Percentiles rank a stretch among this genome's conserved stretches.
Conservation (phyloP, 2,888 invertebrate species). For the Tipula helvola region DNA sequence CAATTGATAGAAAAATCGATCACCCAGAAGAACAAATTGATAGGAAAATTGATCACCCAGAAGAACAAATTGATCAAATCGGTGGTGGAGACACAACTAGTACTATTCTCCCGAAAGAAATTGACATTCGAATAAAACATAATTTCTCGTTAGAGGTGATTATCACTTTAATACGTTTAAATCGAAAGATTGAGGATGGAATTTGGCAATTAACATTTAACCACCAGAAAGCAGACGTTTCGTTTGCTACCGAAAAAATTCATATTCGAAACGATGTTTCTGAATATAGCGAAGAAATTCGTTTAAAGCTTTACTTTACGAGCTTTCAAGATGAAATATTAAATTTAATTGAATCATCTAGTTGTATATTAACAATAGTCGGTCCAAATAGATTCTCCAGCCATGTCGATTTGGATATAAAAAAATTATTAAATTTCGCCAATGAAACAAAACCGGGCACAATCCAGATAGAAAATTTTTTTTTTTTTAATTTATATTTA, state of each 20-base stretch:
- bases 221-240: slow-evolving; percentile 18
- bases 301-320: slow-evolving; percentile 18
- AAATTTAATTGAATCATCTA: slow-evolving; percentile 17
- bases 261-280: slow-evolving; percentile 15
- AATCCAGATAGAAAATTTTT: slow-evolving; percentile 18
- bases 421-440: slow-evolving; percentile 15
- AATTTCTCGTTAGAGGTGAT: slow-evolving; percentile 16
- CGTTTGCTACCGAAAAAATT: slow-evolving; percentile 16
- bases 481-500: slow-evolving; percentile 16
- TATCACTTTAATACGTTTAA: slow-evolving; percentile 17
- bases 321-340: slow-evolving; percentile 16
- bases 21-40: not conserved
- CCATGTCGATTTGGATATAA: slow-evolving; percentile 18
- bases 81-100: not conserved
- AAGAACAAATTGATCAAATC: not conserved
- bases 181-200: slow-evolving; percentile 16
- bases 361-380: slow-evolving; percentile 17
- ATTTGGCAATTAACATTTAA: slow-evolving; percentile 20
- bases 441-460: slow-evolving; percentile 14
- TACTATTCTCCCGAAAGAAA: not conserved
- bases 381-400: slow-evolving; percentile 18
- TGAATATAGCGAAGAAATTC: slow-evolving; percentile 15
- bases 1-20: not conserved
- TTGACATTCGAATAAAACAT: slow-evolving; percentile 15
- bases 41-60: not conserved